Base-by-base conservation (phyloP, 1,140 invertebrate genomes). In the Drosophila arawakana region DNA sequence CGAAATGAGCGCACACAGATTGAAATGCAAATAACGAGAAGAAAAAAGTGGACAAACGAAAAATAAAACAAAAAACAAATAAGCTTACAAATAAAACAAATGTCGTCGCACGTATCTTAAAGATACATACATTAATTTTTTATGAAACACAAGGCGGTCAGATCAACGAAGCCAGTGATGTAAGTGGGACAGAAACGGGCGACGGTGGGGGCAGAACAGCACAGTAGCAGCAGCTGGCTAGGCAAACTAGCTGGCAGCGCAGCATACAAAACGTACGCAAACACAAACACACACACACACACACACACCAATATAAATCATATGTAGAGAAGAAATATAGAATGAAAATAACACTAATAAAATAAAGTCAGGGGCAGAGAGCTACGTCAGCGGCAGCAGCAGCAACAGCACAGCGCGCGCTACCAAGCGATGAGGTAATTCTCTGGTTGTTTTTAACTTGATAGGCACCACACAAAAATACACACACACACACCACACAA, bases 371-470 rank as follows among this genome's bases (percentile, higher is more conserved):
- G 83, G 83, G 83, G 80, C 83, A 88, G 77, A 71, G 66, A 59
- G 67, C 77, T 78, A 81, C 74, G 66, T 74, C 76, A 81, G 78
- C 73, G 44, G 50, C 52, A 59, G 35, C 30, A 54, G 52, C 52
- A 59, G 35, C 30, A 54, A 44, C 76, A 63, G 57, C 66, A 63
- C 80, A 78, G 81, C 66, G 44, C 25, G 65, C 65, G 44, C 37
- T 21, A 83, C 77, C 37, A 35, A 83, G 80, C 84, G 84, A 89
- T 89, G 84, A 89, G 84, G 84, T 89, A 89, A 89, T 89, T 78
- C 70, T 78, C 60, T 67, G 74, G 44, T 83, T 70, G 74, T 75
- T 78, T 80, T 80, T 80, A 76, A 54, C 71, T 73, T 73, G 44
- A 41, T 54, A 21, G 50, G 25, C 41, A 55, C 18, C 41, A 25